Conservation (phyloP, 2,113 vertebrate species). For the Larimichthys crocea region DNA sequence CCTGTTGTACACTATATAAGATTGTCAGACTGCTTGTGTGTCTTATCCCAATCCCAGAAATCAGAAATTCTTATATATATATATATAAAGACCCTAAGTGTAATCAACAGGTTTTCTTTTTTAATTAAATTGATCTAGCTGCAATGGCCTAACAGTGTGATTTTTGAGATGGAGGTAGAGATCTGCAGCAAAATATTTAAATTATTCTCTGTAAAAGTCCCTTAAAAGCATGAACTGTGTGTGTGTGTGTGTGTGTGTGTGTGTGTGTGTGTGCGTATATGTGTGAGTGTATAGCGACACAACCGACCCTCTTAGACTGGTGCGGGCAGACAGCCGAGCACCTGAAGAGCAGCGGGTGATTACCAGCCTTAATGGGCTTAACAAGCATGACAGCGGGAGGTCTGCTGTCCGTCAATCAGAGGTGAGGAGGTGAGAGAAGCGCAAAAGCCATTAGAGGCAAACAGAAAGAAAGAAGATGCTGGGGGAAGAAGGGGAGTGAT, state of each 20-base stretch:
- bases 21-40: neutral
- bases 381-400: slow-evolving; percentile 73
- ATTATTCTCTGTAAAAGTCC: neutral
- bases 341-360: slow-evolving; percentile 67
- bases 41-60: neutral
- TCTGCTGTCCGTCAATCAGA: slow-evolving; percentile 74
- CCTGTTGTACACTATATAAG: neutral
- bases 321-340: slow-evolving; percentile 57
- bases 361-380: slow-evolving; percentile 75
- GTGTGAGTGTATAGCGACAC: slow-evolving; percentile 5
- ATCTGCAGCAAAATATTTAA: neutral
- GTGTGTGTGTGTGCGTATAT: neutral
- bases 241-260: neutral
- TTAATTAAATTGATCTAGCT: neutral
- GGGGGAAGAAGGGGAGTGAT: neutral
- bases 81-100: neutral
- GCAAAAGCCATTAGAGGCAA: slow-evolving; percentile 40
- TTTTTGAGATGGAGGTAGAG: neutral
- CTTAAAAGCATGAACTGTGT: neutral
- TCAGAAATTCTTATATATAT: neutral
- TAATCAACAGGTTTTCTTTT: neutral
- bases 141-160: neutral
- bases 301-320: slow-evolving; percentile 34
- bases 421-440: slow-evolving; percentile 51
- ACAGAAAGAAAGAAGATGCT: slow-evolving; percentile 21